Evolutionary conservation across 2,888 invertebrate genomes (phyloP).

Genomic region (Bembecia ichneumoniformis): DNA sequence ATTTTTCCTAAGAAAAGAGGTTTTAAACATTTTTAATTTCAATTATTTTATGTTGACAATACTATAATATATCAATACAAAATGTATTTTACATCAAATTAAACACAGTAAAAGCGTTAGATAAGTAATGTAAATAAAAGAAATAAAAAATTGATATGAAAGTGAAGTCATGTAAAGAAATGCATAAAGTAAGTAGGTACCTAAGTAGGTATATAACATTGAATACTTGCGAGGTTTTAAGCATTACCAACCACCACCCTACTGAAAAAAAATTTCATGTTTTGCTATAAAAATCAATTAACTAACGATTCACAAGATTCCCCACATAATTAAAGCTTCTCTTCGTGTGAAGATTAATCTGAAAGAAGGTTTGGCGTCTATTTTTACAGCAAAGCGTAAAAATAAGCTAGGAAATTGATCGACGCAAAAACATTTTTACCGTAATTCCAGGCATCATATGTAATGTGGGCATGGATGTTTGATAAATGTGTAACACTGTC

Average conservation of each 20-base stretch:
- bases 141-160: no score
- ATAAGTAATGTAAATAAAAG: no score
- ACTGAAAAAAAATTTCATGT: background rate
- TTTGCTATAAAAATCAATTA: background rate
- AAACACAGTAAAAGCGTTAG: no score
- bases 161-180: no score
- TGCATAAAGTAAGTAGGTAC: no score
- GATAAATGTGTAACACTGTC: constrained; percentile 16
- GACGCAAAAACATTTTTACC: constrained; percentile 35
- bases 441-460: constrained; percentile 66
- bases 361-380: constrained; percentile 25
- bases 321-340: background rate
- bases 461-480: constrained; percentile 58
- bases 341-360: background rate
- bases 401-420: constrained; percentile 21
- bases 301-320: background rate
- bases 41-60: no score
- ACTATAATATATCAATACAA: no score
- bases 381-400: constrained; percentile 33
- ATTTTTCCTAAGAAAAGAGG: no score
- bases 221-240: no score
- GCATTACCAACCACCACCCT: background rate
- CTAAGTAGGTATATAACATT: no score
- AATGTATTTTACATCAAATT: no score
- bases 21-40: no score